A percentile compares a stretch with the other conserved stretches of the same genome.
These are phyloP conservation scores for Sebastiscus tertius DNA, from an alignment of 2,797 vertebrate genomes.

Conservation along the genomic window DNA sequence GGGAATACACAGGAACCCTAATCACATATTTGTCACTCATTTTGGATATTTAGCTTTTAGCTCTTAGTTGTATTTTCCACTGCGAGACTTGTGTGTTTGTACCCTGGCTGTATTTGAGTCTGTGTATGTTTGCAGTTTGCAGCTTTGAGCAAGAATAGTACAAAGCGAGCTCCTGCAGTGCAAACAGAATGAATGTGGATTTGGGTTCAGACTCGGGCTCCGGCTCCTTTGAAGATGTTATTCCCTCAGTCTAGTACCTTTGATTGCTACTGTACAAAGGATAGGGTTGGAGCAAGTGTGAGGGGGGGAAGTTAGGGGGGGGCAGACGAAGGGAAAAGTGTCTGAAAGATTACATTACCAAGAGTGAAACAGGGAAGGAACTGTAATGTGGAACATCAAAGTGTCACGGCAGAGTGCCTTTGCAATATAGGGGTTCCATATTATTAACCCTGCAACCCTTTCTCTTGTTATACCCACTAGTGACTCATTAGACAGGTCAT, in stretches of 20 bases:
- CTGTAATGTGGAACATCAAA: slow-evolving; percentile 59
- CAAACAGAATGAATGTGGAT: slow-evolving; percentile 52
- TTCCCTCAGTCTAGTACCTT: slow-evolving; percentile 57
- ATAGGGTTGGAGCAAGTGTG: slow-evolving; percentile 19
- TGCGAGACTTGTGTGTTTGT: slow-evolving; percentile 3
- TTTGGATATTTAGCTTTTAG: slow-evolving; percentile 14
- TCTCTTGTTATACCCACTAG: slow-evolving; percentile 40
- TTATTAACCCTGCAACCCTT: slow-evolving; percentile 55
- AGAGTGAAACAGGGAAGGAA: slow-evolving; percentile 27
- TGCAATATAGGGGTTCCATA: slow-evolving; percentile 29
- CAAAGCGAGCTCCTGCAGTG: slow-evolving; percentile 56
- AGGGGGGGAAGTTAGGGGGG: not conserved
- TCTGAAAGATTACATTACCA: slow-evolving; percentile 53
- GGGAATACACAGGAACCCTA: not conserved
- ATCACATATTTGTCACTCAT: slow-evolving; percentile 10
- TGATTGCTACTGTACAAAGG: slow-evolving; percentile 63
- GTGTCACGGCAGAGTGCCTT: slow-evolving; percentile 40
- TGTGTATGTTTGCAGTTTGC: slow-evolving; percentile 40
- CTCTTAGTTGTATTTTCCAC: not conserved
- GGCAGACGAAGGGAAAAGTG: not conserved
- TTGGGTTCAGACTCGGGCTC: slow-evolving; percentile 47
- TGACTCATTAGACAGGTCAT: slow-evolving; percentile 63
- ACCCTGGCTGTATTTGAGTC: slow-evolving; percentile 18
- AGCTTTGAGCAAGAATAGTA: slow-evolving; percentile 43
- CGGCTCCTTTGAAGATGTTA: slow-evolving; percentile 58